These are phyloP conservation scores for Homarus americanus DNA, from an alignment of 1,140 invertebrate species.

Conservation along the genomic window DNA sequence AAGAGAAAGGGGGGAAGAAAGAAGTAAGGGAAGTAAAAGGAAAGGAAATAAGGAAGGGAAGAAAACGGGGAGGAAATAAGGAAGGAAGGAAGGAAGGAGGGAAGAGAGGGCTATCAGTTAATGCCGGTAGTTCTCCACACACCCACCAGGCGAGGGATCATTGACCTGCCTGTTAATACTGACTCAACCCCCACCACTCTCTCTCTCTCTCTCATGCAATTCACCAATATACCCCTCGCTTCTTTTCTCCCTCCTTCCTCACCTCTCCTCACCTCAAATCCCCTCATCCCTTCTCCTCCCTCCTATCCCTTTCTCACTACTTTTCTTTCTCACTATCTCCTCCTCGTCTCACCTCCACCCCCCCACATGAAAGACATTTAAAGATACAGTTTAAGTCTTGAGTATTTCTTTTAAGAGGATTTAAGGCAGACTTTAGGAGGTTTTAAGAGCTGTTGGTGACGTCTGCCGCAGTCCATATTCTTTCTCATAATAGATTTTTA, in stretches of 20 bases:
- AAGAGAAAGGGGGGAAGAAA: background rate
- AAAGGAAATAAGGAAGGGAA: background rate
- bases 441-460: no score
- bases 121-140: no score
- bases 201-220: background rate
- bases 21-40: background rate
- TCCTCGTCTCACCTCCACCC: constrained; percentile 12
- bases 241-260: background rate
- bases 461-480: no score
- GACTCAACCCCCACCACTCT: background rate
- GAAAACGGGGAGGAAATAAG: background rate
- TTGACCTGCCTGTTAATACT: no score
- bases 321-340: background rate
- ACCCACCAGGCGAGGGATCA: no score
- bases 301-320: background rate
- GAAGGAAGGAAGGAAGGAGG: background rate
- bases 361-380: background rate
- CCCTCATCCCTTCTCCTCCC: background rate
- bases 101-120: background rate
- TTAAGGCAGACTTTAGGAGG: no score
- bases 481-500: no score
- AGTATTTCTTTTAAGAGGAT: no score
- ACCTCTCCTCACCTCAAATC: background rate
- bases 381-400: no score
- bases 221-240: background rate